phyloP scores from a whole-genome alignment of 2,888 invertebrate genomes.

The Tanaodytes sp. region DNA sequence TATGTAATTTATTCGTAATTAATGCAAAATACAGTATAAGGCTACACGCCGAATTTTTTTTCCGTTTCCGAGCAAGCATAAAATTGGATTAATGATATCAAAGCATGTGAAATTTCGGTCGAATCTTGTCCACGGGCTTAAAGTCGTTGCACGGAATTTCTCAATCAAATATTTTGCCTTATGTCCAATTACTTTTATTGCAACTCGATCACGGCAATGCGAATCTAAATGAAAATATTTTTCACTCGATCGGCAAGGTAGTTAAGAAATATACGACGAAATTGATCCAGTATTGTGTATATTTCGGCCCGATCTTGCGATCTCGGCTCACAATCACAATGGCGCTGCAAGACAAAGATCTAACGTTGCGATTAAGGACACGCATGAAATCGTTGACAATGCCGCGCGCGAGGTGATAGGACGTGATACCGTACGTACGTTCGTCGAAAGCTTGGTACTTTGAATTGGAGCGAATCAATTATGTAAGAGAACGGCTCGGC shows the following conservation, averaged over 20 bases:
- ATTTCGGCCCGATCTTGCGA: conserved; percentile 24
- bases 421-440: conserved; percentile 33
- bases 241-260: not conserved
- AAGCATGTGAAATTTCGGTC: too few relatives aligned
- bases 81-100: too few relatives aligned
- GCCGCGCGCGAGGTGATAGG: conserved; percentile 44
- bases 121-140: too few relatives aligned
- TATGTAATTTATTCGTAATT: too few relatives aligned
- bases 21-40: too few relatives aligned
- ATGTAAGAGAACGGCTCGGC: conserved; percentile 60
- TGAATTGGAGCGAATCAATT: conserved; percentile 61
- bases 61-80: too few relatives aligned
- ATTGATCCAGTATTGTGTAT: conserved; percentile 14
- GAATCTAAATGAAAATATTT: not conserved
- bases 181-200: too few relatives aligned
- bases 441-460: conserved; percentile 39
- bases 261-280: conserved; percentile 13
- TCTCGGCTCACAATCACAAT: conserved; percentile 31
- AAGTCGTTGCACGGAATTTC: not conserved
- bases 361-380: conserved; percentile 38
- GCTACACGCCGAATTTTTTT: too few relatives aligned
- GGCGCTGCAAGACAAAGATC: conserved; percentile 38
- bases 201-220: not conserved
- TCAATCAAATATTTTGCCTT: conserved; percentile 1
- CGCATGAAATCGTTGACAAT: conserved; percentile 54